Evolutionary conservation across 2,113 vertebrate species (phyloP).

Genomic region (Terrapene triunguis): DNA sequence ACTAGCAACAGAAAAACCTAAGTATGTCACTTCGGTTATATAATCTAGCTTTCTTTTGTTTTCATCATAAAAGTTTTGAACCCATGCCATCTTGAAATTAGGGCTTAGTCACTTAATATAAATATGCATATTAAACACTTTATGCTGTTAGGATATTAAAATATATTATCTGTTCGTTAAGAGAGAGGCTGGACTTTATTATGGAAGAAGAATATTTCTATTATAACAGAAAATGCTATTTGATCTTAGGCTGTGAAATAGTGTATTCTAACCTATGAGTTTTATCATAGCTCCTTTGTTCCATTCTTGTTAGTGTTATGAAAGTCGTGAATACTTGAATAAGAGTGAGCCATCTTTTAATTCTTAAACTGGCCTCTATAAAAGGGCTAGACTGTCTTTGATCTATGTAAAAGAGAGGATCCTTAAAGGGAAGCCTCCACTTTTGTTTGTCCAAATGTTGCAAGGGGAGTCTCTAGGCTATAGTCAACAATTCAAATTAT

Average conservation of each 20-base stretch:
- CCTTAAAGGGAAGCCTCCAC: constrained; percentile 57
- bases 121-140: constrained; percentile 15
- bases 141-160: constrained; percentile 4
- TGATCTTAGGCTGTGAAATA: constrained; percentile 35
- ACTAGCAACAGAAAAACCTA: constrained; percentile 9
- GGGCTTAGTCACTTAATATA: constrained; percentile 2
- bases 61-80: constrained; percentile 41
- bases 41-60: background rate
- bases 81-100: background rate
- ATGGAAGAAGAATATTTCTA: background rate
- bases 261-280: constrained; percentile 47
- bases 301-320: constrained; percentile 60
- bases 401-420: constrained; percentile 57
- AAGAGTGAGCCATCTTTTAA: constrained; percentile 60
- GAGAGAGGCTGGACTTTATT: constrained; percentile 7
- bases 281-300: constrained; percentile 60
- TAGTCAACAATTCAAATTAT: constrained; percentile 50
- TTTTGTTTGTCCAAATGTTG: constrained; percentile 70
- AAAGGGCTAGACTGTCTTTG: constrained; percentile 66
- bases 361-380: constrained; percentile 54
- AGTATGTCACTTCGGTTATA: background rate
- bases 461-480: constrained; percentile 46
- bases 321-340: constrained; percentile 59
- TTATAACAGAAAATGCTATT: constrained; percentile 41
- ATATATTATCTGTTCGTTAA: constrained; percentile 12